These are phyloP conservation scores for Frieseomelitta varia DNA, from an alignment of 1,140 invertebrate species.

Conservation along the genomic window DNA sequence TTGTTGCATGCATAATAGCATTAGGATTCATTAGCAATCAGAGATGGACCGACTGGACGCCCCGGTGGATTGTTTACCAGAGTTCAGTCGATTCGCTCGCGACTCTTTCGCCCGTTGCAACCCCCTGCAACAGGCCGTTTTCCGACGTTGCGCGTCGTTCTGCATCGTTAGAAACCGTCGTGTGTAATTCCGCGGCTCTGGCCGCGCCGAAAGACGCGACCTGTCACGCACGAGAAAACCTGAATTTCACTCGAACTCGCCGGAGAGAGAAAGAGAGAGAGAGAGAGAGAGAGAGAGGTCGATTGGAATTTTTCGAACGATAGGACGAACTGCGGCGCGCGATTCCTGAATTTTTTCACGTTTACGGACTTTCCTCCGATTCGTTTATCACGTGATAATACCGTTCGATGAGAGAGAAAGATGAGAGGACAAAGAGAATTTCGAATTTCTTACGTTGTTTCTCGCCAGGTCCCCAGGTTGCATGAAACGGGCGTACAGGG, in stretches of 20 bases:
- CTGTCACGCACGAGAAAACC: neutral
- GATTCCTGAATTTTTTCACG: neutral
- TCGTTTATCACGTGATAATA: neutral
- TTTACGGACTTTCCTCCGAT: neutral
- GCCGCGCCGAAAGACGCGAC: neutral
- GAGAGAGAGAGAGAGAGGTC: no score
- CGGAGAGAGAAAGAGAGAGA: no score
- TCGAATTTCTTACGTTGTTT: slow-evolving; percentile 26
- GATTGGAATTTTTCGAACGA: no score
- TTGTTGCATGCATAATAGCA: slow-evolving; percentile 81
- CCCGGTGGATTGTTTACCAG: slow-evolving; percentile 77
- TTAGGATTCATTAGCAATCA: slow-evolving; percentile 83
- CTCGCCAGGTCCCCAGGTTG: neutral
- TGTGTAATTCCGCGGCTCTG: neutral
- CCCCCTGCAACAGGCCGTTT: slow-evolving; percentile 31
- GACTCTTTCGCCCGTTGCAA: slow-evolving; percentile 60
- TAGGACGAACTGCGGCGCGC: no score
- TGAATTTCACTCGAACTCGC: neutral
- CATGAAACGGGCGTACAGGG: neutral
- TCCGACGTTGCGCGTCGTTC: slow-evolving; percentile 13
- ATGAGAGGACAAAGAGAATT: no score
- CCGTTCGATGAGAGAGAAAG: neutral
- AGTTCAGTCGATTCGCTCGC: slow-evolving; percentile 60
- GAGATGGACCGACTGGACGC: slow-evolving; percentile 75
- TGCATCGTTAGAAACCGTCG: slow-evolving; percentile 28